Evolutionary conservation across 2,888 invertebrate species (phyloP), one percentile per base, ranked within the genome.

Genomic region (Tetragnatha montana): DNA sequence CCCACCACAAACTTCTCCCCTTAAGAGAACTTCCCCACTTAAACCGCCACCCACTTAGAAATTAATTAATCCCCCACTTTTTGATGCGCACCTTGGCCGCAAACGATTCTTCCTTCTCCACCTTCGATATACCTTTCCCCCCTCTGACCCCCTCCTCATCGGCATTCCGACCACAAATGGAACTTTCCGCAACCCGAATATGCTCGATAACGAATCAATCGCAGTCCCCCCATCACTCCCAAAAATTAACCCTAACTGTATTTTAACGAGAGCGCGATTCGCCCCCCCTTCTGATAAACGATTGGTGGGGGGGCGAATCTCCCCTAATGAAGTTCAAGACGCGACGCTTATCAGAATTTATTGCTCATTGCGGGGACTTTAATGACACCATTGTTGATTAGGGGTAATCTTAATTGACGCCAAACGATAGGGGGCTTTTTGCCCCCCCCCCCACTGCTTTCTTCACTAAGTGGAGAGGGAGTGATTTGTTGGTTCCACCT

Each of bases 311-410:
- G 35, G 35, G 35, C 35, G 69, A 69, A 21, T 51, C 35, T 17
- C 21, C 85, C 87, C 74, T 90, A 90, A 90, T 90, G 85, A 90
- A 84, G 78, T 87, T 80, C 80, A 87, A 90, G 80, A 87, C 84
- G 71, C 70, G 70, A 74, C 75, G 90, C 90, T 90, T 87, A 90
- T 90, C 90, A 79, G 70, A 87, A 90, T 90, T 90, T 90, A 90
- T 90, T 81, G 90, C 90, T 87, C 90, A 90, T 90, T 81, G 79
- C 81, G 69, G 83, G 21, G 73, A 69, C 87, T 86, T 86, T 90
- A 90, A 90, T 90, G 90, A 90, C 87, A 81, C 86, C 87, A 84
- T 90, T 90, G 90, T 90, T 90, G 90, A 90, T 90, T 90, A 90
- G 83, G 71, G 87, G 83, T 89, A 83, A 90, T 90, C 89, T 90